Base-by-base conservation (phyloP, 2,797 vertebrate genomes). In the Rhabdophis nuchalis region DNA sequence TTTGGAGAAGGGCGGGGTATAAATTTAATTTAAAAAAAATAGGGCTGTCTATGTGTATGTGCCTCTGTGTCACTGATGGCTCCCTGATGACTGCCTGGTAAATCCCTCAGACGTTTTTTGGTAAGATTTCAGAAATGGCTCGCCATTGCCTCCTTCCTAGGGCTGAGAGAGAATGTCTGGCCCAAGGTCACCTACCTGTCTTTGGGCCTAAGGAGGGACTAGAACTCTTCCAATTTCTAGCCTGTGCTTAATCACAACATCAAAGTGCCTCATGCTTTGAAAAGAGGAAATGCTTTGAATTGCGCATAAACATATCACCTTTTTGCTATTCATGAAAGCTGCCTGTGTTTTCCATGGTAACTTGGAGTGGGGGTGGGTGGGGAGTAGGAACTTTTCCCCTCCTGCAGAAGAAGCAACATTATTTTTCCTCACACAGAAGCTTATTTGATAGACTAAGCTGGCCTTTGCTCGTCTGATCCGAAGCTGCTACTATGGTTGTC, bases 361-460 rank as follows among this genome's bases (percentile, higher is more conserved):
- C 36, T 25, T 77, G 1, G 54, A 2, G 4, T 1, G 2, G 4
- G 11, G 9, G 3, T 1, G 1, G 0, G 0, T 1, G 7, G 7
- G 7, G 9, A 23, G 18, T 8, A 77, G 9, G 36, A 82, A 82
- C 20, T 41, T 82, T 46, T 2, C 20, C 20, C 3, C 9, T 5
- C 23, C 72, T 46, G 36, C 36, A 82, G 36, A 41, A 23, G 36
- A 82, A 82, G 36, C 18, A 46, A 82, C 18, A 77, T 25, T 25
- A 82, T 82, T 82, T 82, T 82, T 46, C 36, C 72, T 77, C 36
- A 11, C 36, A 23, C 8, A 77, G 68, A 82, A 82, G 36, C 36
- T 82, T 82, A 46, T 82, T 77, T 77, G 72, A 77, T 36, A 86
- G n/a, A 86, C 52, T n/a, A 56, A 86, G 29, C 36, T 58, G 3